Percentiles rank a stretch among this genome's conserved stretches.
phyloP scores from a whole-genome alignment of 2,113 vertebrate genomes.

The Hypomesus transpacificus region DNA sequence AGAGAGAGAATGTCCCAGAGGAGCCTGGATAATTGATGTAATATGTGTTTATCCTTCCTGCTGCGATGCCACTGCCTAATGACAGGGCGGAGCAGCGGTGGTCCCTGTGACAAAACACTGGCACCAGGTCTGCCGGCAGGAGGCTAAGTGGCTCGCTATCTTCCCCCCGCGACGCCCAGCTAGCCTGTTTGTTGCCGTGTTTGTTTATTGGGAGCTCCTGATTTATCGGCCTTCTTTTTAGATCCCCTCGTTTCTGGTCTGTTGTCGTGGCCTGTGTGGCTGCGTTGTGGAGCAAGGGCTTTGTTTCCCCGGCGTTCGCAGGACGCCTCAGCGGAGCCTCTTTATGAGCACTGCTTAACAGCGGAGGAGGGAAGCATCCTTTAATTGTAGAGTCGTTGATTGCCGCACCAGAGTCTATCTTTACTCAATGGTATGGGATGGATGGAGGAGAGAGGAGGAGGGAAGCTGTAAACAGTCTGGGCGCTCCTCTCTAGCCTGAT shows the following conservation, averaged over 20 bases:
- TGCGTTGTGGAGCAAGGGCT: no score
- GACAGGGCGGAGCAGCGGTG: conserved; percentile 76
- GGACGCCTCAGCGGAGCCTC: no score
- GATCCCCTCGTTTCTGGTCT: conserved; percentile 49
- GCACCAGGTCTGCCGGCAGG: conserved; percentile 73
- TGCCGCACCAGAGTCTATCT: conserved; percentile 18
- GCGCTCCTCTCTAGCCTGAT: neutral
- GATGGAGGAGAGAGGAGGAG: neutral
- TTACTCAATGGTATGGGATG: conserved; percentile 8
- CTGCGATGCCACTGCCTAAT: conserved; percentile 75
- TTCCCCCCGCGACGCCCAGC: conserved; percentile 37
- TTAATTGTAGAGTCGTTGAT: conserved; percentile 37
- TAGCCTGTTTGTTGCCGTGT: conserved; percentile 65
- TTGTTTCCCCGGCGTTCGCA: neutral
- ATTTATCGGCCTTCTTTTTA: conserved; percentile 56
- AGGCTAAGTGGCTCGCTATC: conserved; percentile 73
- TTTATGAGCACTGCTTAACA: no score
- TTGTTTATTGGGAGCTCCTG: conserved; percentile 51
- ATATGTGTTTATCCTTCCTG: conserved; percentile 80
- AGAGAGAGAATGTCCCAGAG: conserved; percentile 41
- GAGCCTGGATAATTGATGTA: conserved; percentile 79
- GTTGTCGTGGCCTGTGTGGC: no score
- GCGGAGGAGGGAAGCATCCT: conserved; percentile 37
- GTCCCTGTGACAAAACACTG: conserved; percentile 76
- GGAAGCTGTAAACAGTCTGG: neutral